Evolutionary conservation across 1,140 invertebrate genomes (phyloP), one percentile per base, ranked within the genome.

Genomic region (Caenorhabditis tropicalis): DNA sequence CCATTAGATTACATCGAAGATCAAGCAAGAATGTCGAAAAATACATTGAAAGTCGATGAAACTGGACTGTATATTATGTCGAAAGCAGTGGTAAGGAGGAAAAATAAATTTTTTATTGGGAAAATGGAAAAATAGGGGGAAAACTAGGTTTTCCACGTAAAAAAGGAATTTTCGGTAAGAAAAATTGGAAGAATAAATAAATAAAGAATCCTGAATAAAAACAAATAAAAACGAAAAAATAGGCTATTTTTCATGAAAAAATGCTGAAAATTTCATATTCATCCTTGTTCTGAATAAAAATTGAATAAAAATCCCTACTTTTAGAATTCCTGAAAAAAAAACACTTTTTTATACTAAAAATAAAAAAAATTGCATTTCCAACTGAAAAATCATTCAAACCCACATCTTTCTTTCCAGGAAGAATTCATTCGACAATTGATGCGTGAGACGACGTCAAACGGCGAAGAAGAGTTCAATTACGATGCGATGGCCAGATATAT

Each of bases 31-130:
- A 3, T 6, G n/a, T 9, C 65, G 21, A 74, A 29, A 74, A 29
- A 74, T 19, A 15, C 33, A 2, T 10, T 74, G 65, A 36, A 46
- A 43, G 33, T 74, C 10, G 65, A 74, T 74, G 36, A 74, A 24
- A 74, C 29, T n/a, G 65, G 36, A 9, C 10, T 74, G n/a, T 74
- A 74, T 43, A 74, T 74, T 9, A 74, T 74, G 65, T 74, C 65
- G 21, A 74, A 74, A 24, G 65, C 65, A 9, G 6, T 74, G 36
- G 65, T 74, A 15, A 21, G 36, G 5, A 12, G 36, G n/a, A 74
- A 70, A 70, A 27, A 4, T 0, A 0, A 10, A 6, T 10, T 9
- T 7, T 29, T 31, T 60, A 12, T 12, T 7, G 0, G 19, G 31
- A 31, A 36, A 65, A 10, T 10, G n/a, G 36, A n/a, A 36, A 39